A percentile compares a stretch with the other conserved stretches of the same genome.
These are phyloP conservation scores for Unio delphinus DNA, from an alignment of 2,888 invertebrate species.

Conservation along the genomic window DNA sequence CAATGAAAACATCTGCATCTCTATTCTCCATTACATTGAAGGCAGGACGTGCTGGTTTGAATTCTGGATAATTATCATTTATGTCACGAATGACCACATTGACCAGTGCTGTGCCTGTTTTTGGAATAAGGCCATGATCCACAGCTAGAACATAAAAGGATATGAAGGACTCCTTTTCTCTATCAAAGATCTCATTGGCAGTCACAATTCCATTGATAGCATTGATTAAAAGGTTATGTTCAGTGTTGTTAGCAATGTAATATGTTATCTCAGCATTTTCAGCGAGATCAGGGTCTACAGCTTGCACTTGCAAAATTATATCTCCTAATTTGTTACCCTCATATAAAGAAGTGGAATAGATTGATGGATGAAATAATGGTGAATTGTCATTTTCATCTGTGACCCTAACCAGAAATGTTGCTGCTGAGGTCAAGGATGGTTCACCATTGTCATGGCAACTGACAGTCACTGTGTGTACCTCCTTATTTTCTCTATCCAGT, in stretches of 20 bases:
- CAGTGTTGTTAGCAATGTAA: conserved; percentile 73
- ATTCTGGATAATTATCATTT: conserved; percentile 94
- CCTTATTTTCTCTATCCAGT: conserved; percentile 30
- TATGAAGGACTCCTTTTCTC: conserved; percentile 89
- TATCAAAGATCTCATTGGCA: conserved; percentile 86
- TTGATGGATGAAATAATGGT: conserved; percentile 80
- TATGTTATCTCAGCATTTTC: conserved; percentile 73
- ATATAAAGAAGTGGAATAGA: conserved; percentile 28
- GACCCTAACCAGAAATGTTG: conserved; percentile 72
- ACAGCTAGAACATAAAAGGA: conserved; percentile 92
- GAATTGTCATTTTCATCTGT: conserved; percentile 91
- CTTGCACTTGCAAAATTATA: conserved; percentile 30
- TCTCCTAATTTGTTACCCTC: conserved; percentile 25
- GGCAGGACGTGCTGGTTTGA: conserved; percentile 92
- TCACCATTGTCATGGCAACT: conserved; percentile 34
- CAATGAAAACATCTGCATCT: conserved; percentile 88
- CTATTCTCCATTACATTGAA: conserved; percentile 91
- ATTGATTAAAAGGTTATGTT: conserved; percentile 90
- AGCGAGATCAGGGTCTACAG: conserved; percentile 27
- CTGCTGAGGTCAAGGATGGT: conserved; percentile 23
- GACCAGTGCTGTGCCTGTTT: conserved; percentile 79
- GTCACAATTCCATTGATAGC: conserved; percentile 87
- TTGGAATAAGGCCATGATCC: conserved; percentile 79
- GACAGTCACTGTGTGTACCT: conserved; percentile 24
- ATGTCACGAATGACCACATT: conserved; percentile 93